Percentiles rank a stretch among this genome's conserved stretches.
Conservation (phyloP, 2,797 vertebrate species). For the Sphaeramia orbicularis region DNA sequence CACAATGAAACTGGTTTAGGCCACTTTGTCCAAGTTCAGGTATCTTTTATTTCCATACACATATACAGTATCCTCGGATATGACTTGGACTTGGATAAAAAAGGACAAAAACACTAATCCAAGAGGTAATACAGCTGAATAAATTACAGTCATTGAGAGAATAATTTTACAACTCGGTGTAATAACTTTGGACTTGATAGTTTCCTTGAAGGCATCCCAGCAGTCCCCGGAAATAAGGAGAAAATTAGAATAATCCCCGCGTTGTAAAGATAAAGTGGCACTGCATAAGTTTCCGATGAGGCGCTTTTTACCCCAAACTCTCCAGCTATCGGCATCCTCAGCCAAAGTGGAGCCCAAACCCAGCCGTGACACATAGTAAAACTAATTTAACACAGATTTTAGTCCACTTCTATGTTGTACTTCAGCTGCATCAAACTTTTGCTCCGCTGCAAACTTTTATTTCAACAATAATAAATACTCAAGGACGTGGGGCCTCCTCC, state of each 20-base stretch:
- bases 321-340: neutral
- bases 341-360: conserved; percentile 20
- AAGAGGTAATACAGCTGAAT: conserved; percentile 28
- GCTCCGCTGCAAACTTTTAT: conserved; percentile 9
- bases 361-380: conserved; percentile 40
- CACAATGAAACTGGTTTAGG: conserved; percentile 71
- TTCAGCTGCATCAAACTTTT: conserved; percentile 21
- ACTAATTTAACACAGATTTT: conserved; percentile 20
- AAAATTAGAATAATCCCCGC: conserved; percentile 3
- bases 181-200: conserved; percentile 40
- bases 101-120: conserved; percentile 14
- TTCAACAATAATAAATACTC: conserved; percentile 29
- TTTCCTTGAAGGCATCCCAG: conserved; percentile 13
- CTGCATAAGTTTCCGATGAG: conserved; percentile 1
- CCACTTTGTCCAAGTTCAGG: conserved; percentile 64
- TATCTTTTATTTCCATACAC: conserved; percentile 63
- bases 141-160: conserved; percentile 22
- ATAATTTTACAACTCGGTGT: conserved; percentile 39
- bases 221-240: conserved; percentile 15
- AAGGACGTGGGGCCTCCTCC: conserved; percentile 24
- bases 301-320: conserved; percentile 7
- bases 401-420: conserved; percentile 2
- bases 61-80: conserved; percentile 35
- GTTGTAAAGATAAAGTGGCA: conserved; percentile 1
- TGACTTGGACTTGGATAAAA: conserved; percentile 37